Percentiles rank a stretch among this genome's conserved stretches.
phyloP scores from a whole-genome alignment of 2,113 vertebrate species.

The Asarcornis scutulata region DNA sequence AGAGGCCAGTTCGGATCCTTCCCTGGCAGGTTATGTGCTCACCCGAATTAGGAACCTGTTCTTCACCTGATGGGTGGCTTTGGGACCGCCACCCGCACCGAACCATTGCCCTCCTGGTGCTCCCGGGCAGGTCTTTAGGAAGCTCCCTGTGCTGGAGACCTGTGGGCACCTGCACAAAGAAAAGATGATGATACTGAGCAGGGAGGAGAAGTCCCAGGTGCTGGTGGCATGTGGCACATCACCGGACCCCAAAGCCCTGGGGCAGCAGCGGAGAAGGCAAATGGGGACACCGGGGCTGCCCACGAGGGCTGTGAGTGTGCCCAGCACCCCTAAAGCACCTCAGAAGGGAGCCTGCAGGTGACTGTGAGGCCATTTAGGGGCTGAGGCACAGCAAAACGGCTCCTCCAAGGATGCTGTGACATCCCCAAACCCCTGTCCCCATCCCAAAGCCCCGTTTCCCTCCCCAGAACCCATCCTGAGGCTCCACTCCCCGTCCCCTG shows the following conservation, averaged over 20 bases:
- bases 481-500: not conserved
- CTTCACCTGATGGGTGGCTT: not conserved
- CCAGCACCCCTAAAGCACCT: not conserved
- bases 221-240: accelerated
- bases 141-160: not conserved
- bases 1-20: accelerated
- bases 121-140: not conserved
- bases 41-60: not conserved
- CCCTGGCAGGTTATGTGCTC: accelerated
- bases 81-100: not conserved
- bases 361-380: too few relatives aligned
- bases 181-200: too few relatives aligned
- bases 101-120: not conserved
- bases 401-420: not conserved
- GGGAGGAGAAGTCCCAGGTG: not conserved
- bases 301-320: not conserved
- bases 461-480: accelerated
- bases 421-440: not conserved
- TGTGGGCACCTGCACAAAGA: not conserved
- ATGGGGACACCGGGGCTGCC: not conserved
- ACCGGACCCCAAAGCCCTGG: accelerated
- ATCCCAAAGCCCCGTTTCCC: not conserved
- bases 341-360: accelerated
- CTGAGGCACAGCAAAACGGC: not conserved
- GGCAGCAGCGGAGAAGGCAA: not conserved